Evolutionary conservation across 2,113 vertebrate species (phyloP), one percentile per base, ranked within the genome.

Genomic region (Alethe diademata): DNA sequence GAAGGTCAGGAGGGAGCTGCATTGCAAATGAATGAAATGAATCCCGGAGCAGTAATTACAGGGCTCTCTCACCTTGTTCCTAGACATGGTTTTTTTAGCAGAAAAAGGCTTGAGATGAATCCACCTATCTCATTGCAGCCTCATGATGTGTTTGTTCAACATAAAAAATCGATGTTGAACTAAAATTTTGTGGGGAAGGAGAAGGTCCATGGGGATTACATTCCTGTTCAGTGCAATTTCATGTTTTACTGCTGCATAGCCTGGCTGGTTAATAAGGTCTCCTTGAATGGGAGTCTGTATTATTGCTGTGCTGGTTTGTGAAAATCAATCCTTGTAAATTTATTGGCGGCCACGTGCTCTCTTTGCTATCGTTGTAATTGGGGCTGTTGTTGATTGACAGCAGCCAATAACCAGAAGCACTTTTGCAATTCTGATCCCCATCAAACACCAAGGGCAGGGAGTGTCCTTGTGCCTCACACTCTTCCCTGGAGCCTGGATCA

Each of bases 121-220:
- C 78, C 61, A 54, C 45, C 26, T 48, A 1, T 61, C 67, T 92
- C 54, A 35, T 73, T 94, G 76, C 58, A 81, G 79, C 91, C 87
- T 43, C 57, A n/a, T 35, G 24, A 71, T 83, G 43, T 92, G 88
- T 97, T 97, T 97, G 90, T 92, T 92, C 86, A 92, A 95, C 78
- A 85, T 57, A 11, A 28, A 96, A 93, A 91, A 93, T 96, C 84
- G 12, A 76, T 95, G 95, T 92, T 91, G 94, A 95, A 91, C 75
- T 54, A 70, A 92, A 65, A 56, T 71, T 88, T 84, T 56, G 88
- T 57, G 38, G 87, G 83, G 89, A 87, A 93, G 84, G 57, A 86
- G 89, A 69, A 94, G 75, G 90, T 93, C 97, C 22, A 0, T 70
- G 84, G 57, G 90, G 90, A 92, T 92, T 91, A 71, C 60, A 29